phyloP scores from a whole-genome alignment of 1,140 invertebrate genomes.

The Hormaphis cornu region DNA sequence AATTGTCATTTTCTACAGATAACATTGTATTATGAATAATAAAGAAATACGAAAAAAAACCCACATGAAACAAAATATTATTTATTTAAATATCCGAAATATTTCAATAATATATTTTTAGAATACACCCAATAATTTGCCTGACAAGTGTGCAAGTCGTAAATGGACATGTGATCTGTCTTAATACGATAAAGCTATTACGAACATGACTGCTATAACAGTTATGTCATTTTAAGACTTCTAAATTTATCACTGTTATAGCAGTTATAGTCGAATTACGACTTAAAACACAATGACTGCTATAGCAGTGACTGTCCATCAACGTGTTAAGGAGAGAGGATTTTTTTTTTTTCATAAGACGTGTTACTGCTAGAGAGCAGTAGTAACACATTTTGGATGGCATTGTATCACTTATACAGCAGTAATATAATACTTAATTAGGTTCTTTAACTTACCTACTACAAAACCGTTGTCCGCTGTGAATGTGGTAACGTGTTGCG shows the following conservation, averaged over 20 bases:
- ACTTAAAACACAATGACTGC: background rate
- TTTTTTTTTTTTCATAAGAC: too few species aligned
- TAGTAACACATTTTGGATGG: too few species aligned
- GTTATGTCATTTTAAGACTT: background rate
- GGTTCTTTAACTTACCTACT: constrained; percentile 16
- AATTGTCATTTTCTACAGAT: too few species aligned
- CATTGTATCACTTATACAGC: background rate
- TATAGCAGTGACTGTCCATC: background rate
- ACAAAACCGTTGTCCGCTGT: constrained; percentile 25
- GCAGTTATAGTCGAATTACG: background rate
- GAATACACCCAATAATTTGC: background rate
- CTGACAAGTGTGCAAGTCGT: background rate
- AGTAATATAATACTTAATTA: too few species aligned
- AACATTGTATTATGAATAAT: too few species aligned
- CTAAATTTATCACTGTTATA: background rate
- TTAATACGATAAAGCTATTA: background rate
- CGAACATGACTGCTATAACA: background rate
- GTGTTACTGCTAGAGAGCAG: too few species aligned
- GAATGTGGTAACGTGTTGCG: constrained; percentile 38
- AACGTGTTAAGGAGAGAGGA: background rate
- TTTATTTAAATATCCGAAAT: too few species aligned
- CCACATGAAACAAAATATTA: too few species aligned
- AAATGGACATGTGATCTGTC: background rate
- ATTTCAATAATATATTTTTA: background rate
- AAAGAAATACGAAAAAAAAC: too few species aligned